Evolutionary conservation across 2,797 vertebrate genomes (phyloP).

Genomic region (Coendou prehensilis): DNA sequence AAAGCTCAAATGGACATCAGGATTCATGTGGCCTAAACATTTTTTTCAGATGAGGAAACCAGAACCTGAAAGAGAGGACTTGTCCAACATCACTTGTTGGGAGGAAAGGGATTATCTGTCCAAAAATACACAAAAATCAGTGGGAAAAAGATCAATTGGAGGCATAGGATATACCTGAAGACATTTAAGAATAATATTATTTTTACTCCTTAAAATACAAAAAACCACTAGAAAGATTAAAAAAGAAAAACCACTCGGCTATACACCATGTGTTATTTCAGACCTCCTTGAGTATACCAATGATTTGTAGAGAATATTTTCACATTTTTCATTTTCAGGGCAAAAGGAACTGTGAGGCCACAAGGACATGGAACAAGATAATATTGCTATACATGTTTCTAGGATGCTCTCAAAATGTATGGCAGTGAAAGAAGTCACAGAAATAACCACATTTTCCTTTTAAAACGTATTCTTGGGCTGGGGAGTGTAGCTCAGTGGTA

Average conservation of each 20-base stretch:
- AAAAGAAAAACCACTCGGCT: neutral
- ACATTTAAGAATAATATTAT: constrained; percentile 41
- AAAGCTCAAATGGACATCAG: neutral
- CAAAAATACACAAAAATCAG: constrained; percentile 37
- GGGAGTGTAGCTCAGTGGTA: neutral
- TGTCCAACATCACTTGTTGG: neutral
- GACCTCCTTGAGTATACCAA: constrained; percentile 24
- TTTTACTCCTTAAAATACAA: constrained; percentile 46
- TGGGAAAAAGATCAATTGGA: neutral
- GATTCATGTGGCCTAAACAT: constrained; percentile 33
- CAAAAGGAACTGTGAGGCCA: constrained; percentile 20
- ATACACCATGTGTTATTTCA: constrained; percentile 19
- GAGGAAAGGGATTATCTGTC: constrained; percentile 27
- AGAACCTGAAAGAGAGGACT: constrained; percentile 13
- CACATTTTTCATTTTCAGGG: constrained; percentile 15
- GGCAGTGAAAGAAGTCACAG: constrained; percentile 18
- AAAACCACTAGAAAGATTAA: neutral
- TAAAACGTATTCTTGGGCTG: neutral
- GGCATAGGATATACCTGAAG: neutral
- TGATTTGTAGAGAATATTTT: constrained; percentile 41
- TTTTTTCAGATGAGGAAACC: constrained; percentile 51
- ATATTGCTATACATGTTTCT: neutral
- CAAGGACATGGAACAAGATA: constrained; percentile 29
- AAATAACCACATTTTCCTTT: constrained; percentile 31
- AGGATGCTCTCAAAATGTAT: constrained; percentile 43